These are phyloP conservation scores for Drosophila busckii DNA, from an alignment of 1,140 invertebrate genomes.

Conservation along the genomic window DNA sequence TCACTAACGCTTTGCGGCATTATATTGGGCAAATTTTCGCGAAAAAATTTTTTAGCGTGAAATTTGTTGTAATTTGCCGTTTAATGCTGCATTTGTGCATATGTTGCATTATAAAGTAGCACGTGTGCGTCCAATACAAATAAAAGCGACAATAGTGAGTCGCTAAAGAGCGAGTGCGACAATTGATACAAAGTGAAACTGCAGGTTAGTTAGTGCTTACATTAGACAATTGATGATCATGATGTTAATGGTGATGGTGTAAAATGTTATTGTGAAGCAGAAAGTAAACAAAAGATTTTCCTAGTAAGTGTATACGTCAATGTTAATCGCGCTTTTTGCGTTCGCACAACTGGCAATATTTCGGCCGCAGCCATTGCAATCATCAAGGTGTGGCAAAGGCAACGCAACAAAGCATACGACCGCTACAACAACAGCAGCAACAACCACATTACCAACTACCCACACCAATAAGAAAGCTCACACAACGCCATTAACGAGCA, in stretches of 20 bases:
- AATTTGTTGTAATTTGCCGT: conserved; percentile 26
- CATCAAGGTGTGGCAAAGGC: conserved; percentile 65
- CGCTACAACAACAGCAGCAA: conserved; percentile 14
- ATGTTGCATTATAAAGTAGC: conserved; percentile 10
- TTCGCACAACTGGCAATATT: conserved; percentile 68
- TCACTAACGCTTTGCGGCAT: conserved; percentile 61
- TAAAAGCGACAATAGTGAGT: neutral
- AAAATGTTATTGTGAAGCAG: conserved; percentile 10
- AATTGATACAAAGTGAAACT: conserved; percentile 16
- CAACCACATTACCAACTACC: conserved; percentile 3
- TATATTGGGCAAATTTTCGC: conserved; percentile 50
- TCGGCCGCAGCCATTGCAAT: conserved; percentile 30
- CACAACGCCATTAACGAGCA: conserved; percentile 35
- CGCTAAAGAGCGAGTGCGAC: conserved; percentile 19
- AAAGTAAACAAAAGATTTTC: conserved; percentile 33
- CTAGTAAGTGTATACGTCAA: conserved; percentile 63
- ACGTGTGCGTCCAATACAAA: conserved; percentile 8
- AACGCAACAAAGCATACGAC: conserved; percentile 29
- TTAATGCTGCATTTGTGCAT: conserved; percentile 27
- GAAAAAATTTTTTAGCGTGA: conserved; percentile 31
- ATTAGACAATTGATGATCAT: conserved; percentile 15
- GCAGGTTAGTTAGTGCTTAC: conserved; percentile 40
- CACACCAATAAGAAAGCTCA: conserved; percentile 17
- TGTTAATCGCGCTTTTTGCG: conserved; percentile 73
- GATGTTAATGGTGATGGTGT: too few species aligned